Conservation (phyloP, 2,888 invertebrate species). For the Eilema sororculum region DNA sequence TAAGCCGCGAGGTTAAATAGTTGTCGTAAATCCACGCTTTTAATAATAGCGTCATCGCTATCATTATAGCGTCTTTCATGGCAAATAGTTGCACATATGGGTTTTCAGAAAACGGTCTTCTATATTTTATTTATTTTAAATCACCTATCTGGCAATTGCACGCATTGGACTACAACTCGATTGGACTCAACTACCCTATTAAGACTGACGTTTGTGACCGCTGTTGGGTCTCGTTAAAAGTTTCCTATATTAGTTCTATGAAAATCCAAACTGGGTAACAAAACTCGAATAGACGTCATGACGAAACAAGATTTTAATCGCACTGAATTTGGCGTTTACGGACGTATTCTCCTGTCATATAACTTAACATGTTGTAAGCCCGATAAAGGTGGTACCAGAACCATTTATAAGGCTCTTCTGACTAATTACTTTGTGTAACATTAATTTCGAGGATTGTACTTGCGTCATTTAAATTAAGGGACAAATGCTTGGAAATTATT, state of each 20-base stretch:
- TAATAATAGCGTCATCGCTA: no score
- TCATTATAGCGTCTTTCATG: not conserved
- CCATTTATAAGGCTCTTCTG: slow-evolving; percentile 50
- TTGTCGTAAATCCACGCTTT: no score
- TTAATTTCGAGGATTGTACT: slow-evolving; percentile 49
- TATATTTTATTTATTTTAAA: not conserved
- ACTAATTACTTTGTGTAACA: slow-evolving; percentile 54
- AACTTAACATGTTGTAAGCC: slow-evolving; percentile 34
- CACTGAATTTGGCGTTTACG: slow-evolving; percentile 22
- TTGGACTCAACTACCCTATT: not conserved
- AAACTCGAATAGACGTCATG: slow-evolving; percentile 4
- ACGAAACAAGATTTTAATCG: slow-evolving; percentile 18
- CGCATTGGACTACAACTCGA: no score
- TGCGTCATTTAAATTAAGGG: slow-evolving; percentile 42
- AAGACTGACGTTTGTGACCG: no score
- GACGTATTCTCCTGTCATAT: slow-evolving; percentile 23
- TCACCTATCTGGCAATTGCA: not conserved
- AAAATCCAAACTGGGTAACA: not conserved
- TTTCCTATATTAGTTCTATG: not conserved
- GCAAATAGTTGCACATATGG: not conserved
- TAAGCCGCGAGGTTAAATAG: no score
- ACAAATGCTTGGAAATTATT: slow-evolving; percentile 45
- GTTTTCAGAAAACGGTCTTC: not conserved
- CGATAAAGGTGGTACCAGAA: slow-evolving; percentile 46
- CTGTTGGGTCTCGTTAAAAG: not conserved